Conservation (phyloP, 2,113 vertebrate species). For the Jacana jacana region DNA sequence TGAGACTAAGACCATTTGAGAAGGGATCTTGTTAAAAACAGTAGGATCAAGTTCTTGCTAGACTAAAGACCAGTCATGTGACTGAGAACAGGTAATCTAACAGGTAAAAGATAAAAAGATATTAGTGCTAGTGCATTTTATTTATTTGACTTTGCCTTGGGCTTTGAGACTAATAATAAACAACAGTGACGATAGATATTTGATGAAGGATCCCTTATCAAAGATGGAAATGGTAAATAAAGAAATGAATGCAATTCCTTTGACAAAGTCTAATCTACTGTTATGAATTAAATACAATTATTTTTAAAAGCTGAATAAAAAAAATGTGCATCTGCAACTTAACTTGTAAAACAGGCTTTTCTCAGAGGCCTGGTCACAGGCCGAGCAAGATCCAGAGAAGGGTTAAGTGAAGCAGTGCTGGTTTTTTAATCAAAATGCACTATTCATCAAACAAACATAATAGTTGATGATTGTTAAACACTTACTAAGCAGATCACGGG, state of each 20-base stretch:
- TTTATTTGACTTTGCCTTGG: conserved; percentile 59
- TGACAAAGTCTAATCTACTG: not conserved
- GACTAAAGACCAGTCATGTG: not conserved
- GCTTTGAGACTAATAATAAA: conserved; percentile 42
- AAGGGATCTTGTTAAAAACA: not conserved
- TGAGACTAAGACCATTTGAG: not conserved
- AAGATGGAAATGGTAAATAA: not conserved
- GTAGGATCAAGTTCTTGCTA: not conserved
- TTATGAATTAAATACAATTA: not conserved
- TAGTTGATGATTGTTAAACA: not conserved
- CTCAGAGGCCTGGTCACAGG: not conserved
- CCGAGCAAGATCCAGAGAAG: not conserved
- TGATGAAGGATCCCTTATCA: not conserved
- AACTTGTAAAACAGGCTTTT: not conserved
- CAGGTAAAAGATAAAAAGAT: not conserved
- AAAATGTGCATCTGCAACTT: not conserved
- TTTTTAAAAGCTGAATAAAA: not conserved
- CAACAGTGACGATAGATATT: conserved; percentile 12
- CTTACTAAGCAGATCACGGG: not conserved
- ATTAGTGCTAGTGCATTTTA: conserved; percentile 12
- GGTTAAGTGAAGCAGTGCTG: not conserved
- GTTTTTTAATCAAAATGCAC: not conserved
- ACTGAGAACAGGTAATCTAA: not conserved
- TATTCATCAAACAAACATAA: not conserved
- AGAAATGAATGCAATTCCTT: not conserved